Evolutionary conservation across 2,113 vertebrate genomes (phyloP).

Genomic region (Eira barbara): DNA sequence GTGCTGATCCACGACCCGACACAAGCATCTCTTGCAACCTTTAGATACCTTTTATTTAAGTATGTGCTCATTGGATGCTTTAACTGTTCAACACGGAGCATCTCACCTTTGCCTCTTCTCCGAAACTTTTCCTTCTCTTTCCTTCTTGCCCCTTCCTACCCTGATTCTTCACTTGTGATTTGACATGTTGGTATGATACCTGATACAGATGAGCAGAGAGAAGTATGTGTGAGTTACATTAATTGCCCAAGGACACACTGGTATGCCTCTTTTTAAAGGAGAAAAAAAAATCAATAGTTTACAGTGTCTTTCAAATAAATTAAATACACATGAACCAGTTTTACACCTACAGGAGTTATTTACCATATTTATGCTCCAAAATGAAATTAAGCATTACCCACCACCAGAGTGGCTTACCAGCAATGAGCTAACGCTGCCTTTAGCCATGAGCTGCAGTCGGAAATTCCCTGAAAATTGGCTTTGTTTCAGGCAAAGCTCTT

Average conservation of each 20-base stretch:
- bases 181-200: background rate
- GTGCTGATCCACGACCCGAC: background rate
- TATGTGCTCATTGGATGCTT: background rate
- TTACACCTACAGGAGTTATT: background rate
- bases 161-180: background rate
- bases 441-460: background rate
- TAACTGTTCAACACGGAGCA: background rate
- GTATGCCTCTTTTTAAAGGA: background rate
- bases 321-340: background rate
- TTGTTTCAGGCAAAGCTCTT: background rate
- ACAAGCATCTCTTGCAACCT: background rate
- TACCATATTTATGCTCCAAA: background rate
- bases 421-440: background rate
- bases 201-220: background rate
- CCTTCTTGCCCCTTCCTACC: background rate
- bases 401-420: background rate
- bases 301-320: constrained; percentile 8
- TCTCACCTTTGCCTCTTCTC: background rate
- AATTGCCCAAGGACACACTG: background rate
- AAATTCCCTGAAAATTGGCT: background rate
- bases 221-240: background rate
- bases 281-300: constrained; percentile 1
- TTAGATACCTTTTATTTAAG: background rate
- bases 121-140: background rate
- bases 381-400: background rate